phyloP scores from a whole-genome alignment of 2,888 invertebrate genomes.

The Drosophila hamatofila region DNA sequence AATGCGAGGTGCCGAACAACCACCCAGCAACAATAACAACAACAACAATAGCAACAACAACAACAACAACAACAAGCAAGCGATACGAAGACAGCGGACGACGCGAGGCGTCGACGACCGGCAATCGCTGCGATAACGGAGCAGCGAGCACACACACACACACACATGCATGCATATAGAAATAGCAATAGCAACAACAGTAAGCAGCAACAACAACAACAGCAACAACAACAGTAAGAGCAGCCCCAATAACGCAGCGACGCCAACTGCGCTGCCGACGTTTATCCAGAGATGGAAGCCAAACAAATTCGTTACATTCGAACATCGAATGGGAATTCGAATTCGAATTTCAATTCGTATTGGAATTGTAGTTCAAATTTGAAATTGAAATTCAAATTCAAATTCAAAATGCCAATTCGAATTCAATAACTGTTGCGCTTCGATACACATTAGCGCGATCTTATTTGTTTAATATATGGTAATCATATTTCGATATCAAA shows the following conservation, averaged over 20 bases:
- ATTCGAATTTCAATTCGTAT: not conserved
- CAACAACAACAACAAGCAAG: constrained; percentile 6
- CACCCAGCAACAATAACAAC: constrained; percentile 20
- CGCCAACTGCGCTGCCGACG: constrained; percentile 19
- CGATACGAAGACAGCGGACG: constrained; percentile 44
- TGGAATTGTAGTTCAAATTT: not conserved
- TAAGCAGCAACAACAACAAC: not conserved
- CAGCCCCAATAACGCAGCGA: constrained; percentile 9
- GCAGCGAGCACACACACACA: not conserved
- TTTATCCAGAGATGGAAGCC: constrained; percentile 26
- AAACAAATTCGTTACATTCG: constrained; percentile 10
- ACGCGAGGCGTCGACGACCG: constrained; percentile 19
- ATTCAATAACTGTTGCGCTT: constrained; percentile 20
- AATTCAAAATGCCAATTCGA: constrained; percentile 2
- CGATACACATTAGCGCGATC: constrained; percentile 18
- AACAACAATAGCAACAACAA: not conserved
- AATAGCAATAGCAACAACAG: not conserved
- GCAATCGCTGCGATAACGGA: constrained; percentile 45
- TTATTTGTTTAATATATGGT: constrained; percentile 27
- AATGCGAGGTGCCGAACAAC: constrained; percentile 39
- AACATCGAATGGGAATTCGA: constrained; percentile 5
- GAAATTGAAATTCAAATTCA: not conserved
- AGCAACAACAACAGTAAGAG: not conserved
- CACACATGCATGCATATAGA: too few relatives aligned
- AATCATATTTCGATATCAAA: constrained; percentile 24